Base-by-base conservation (phyloP, 2,888 invertebrate species). In the Meteorus cinctellus region DNA sequence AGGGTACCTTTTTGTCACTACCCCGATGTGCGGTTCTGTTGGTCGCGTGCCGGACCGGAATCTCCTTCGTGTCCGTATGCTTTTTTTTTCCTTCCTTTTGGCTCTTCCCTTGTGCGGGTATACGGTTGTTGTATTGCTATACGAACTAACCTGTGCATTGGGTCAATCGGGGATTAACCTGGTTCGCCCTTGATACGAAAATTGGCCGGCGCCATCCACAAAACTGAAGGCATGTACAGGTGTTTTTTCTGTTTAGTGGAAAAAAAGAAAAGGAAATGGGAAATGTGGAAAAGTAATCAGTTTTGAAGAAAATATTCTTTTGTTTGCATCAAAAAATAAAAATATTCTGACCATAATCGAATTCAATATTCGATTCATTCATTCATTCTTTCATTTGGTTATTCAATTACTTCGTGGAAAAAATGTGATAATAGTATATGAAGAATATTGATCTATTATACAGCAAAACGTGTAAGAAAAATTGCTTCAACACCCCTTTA, bases 151-250 rank as follows among this genome's bases (percentile, higher is more conserved):
- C 85, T 83, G 84, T 80, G 81, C 77, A 79, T 80, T 81, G 86
- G 88, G 88, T 88, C 86, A 88, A 86, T 85, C 84, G 83, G 81
- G 86, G 86, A 87, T 88, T 88, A 88, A 88, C 88, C 87, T 88
- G 86, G 84, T 87, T 81, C 84, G 83, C 84, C 82, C 82, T 79
- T 72, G 80, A 85, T 82, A 77, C 79, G 83, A 82, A 81, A 86
- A 86, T 78, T 86, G 82, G 83, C 83, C 82, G 79, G 65, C 69
- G 77, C 69, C 76, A 72, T 45, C 71, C 76, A 66, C 69, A 71
- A 71, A 67, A 60, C 14, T 31, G 66, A 60, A 34, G 63, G 10
- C 16, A 60, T 29, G 5, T 48, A 51, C 75, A 75, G 75, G 75
- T 75, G 75, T 60, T 31, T 24, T 69, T 36, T 55, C 31, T 29